These are phyloP conservation scores for Parnassius orleans DNA, from an alignment of 2,888 invertebrate genomes.

Conservation along the genomic window DNA sequence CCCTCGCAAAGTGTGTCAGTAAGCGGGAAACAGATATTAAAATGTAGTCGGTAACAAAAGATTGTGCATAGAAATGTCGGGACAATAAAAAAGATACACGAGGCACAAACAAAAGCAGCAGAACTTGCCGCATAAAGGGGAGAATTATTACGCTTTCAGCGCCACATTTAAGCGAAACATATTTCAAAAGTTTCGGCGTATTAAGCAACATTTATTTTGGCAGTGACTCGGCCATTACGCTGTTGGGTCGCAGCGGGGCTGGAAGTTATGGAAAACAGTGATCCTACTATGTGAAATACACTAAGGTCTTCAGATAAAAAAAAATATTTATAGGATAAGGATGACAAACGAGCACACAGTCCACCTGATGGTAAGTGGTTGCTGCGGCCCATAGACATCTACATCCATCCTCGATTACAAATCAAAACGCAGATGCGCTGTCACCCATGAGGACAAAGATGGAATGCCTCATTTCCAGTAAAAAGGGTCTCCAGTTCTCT, in stretches of 20 bases:
- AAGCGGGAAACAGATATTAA: constrained; percentile 18
- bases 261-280: constrained; percentile 61
- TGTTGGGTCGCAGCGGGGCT: constrained; percentile 46
- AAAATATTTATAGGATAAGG: too few species aligned
- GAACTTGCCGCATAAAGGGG: constrained; percentile 71
- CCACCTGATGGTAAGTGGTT: too few species aligned
- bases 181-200: constrained; percentile 80
- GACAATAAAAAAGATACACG: constrained; percentile 65
- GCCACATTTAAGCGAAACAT: constrained; percentile 77
- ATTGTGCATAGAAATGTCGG: constrained; percentile 36
- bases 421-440: too few species aligned
- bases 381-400: too few species aligned
- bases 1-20: constrained; percentile 22
- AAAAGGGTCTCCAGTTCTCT: too few species aligned
- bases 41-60: constrained; percentile 32
- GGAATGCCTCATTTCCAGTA: too few species aligned
- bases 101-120: constrained; percentile 52
- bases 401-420: too few species aligned
- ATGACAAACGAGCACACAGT: too few species aligned
- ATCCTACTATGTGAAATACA: constrained; percentile 37
- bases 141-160: constrained; percentile 78
- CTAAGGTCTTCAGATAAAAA: too few species aligned
- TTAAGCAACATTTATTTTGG: constrained; percentile 81
- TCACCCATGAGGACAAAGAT: too few species aligned
- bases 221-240: constrained; percentile 75